Evolutionary conservation across 2,888 invertebrate species (phyloP).

Genomic region (Spodoptera littoralis): DNA sequence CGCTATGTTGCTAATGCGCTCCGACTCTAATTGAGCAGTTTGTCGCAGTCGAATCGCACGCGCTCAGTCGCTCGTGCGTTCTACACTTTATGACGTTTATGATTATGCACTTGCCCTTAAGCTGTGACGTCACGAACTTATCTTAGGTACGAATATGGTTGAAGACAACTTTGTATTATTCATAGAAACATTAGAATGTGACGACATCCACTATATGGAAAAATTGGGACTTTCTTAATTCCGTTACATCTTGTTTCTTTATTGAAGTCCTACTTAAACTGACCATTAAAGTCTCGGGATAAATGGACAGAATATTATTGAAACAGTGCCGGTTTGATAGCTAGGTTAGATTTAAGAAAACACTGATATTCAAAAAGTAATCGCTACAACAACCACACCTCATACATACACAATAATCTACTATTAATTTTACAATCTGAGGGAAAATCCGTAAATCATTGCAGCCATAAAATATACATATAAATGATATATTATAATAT

Average conservation of each 20-base stretch:
- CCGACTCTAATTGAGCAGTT: constrained; percentile 71
- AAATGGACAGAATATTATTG: no score
- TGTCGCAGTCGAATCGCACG: constrained; percentile 49
- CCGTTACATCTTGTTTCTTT: no score
- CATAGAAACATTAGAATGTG: no score
- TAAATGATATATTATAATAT: constrained; percentile 71
- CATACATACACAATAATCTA: constrained; percentile 8
- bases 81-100: constrained; percentile 54
- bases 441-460: constrained; percentile 52
- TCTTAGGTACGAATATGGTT: constrained; percentile 1
- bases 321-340: no score
- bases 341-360: background rate
- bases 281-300: no score
- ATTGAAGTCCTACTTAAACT: no score
- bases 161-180: background rate
- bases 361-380: background rate
- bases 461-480: constrained; percentile 72
- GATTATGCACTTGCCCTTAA: constrained; percentile 31
- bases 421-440: constrained; percentile 21
- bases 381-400: background rate
- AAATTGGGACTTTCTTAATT: no score
- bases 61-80: constrained; percentile 50
- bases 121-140: background rate
- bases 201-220: no score
- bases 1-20: constrained; percentile 70